Evolutionary conservation across 53 echinoderm and acorn worm genomes (phyloP), one percentile per base, ranked within the genome.

Genomic region (Luidia sarsii): DNA sequence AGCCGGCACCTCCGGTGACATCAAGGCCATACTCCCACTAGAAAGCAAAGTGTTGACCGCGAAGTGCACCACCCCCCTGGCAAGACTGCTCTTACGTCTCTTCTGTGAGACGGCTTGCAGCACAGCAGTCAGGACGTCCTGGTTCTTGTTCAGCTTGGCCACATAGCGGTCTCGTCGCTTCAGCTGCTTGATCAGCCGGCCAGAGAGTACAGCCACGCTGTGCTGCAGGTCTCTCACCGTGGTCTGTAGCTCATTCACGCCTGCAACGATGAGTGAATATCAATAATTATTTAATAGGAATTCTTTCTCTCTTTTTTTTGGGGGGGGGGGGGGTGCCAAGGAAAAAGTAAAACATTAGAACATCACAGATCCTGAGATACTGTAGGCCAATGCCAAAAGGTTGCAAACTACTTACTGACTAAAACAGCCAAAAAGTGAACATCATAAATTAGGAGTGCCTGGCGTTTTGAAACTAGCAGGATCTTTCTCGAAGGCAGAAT

Each of bases 21-120:
- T n/a, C n/a, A n/a, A n/a, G n/a, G n/a, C n/a, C n/a, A n/a, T n/a
- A n/a, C n/a, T n/a, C n/a, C n/a, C n/a, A n/a, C n/a, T n/a, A n/a
- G n/a, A n/a, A n/a, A n/a, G n/a, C n/a, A n/a, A n/a, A n/a, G n/a
- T n/a, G n/a, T n/a, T n/a, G n/a, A n/a, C n/a, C n/a, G n/a, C n/a
- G n/a, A n/a, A n/a, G n/a, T n/a, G n/a, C n/a, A n/a, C n/a, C n/a
- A n/a, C n/a, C n/a, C n/a, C n/a, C n/a, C n/a, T n/a, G n/a, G n/a
- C n/a, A 9, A 43, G 2, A 27, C 9, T 64, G 10, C 27, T 68
- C 91, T 89, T 89, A 97, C 97, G 86, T 84, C 97, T 67, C 73
- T 97, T 97, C 84, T 97, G 97, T 33, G 97, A 97, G 7, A 97
- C 97, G 6, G 97, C 97, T 68, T 97, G 97, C 3, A 97, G 84